Percentiles rank a stretch among this genome's conserved stretches.
Conservation (phyloP, 2,797 vertebrate species). For the Alcedo atthis region DNA sequence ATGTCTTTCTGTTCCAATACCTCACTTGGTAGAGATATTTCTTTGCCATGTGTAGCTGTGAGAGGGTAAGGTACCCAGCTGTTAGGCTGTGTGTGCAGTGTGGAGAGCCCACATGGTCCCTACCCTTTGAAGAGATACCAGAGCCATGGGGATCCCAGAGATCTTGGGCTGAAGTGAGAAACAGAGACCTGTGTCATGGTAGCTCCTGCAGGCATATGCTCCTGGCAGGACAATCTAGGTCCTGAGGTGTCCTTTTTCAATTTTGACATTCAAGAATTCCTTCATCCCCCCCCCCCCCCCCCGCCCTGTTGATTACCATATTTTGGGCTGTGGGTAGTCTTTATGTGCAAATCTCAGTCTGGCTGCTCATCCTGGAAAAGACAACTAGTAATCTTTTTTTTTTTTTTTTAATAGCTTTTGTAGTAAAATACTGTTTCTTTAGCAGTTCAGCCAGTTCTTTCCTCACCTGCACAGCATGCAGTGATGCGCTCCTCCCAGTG, state of each 20-base stretch:
- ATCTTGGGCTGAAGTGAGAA: background rate
- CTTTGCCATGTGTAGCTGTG: background rate
- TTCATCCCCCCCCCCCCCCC: rapidly evolving
- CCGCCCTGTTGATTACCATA: background rate
- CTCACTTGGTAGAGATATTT: rapidly evolving
- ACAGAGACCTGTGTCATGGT: background rate
- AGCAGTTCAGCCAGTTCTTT: background rate
- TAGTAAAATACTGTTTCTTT: background rate
- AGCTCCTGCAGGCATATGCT: background rate
- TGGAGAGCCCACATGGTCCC: background rate
- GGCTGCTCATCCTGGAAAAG: background rate
- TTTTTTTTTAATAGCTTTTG: background rate
- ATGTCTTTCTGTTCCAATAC: background rate
- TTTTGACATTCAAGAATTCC: background rate
- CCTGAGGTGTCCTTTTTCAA: background rate
- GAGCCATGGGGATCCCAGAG: rapidly evolving
- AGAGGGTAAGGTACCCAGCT: background rate
- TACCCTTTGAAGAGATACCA: background rate
- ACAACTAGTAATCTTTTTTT: background rate
- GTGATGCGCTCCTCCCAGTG: background rate
- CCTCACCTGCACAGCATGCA: background rate
- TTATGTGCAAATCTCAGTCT: background rate
- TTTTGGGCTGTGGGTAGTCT: background rate
- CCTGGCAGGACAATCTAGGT: background rate
- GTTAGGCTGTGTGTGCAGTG: background rate